Evolutionary conservation across 2,888 invertebrate species (phyloP), one percentile per base, ranked within the genome.

Genomic region (Drosophila demipolita): DNA sequence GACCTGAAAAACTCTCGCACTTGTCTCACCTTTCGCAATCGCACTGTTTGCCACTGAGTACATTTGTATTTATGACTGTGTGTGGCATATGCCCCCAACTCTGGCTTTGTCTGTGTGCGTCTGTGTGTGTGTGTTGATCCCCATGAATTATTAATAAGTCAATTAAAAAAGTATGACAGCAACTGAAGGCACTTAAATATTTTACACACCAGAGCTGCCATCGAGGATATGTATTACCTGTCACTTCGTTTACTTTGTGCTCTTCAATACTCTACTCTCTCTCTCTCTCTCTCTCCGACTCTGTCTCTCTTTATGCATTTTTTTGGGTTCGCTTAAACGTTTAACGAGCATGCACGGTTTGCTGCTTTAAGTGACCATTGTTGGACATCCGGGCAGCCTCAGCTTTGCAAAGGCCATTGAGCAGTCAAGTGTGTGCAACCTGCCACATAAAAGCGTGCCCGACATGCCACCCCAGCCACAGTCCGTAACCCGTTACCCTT

Each of bases 71-170:
- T 87, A 84, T 84, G 84, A 80, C 71, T 63, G 48, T 66, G 50
- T 67, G 60, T 42, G 57, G 62, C 58, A 53, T 42, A 40, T 62
- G 52, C 53, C 12, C 29, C 8, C 50, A 11, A 54, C 17, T 29
- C 11, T 29, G 42, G 23, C 32, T 12, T 12, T 29, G 7, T 17
- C 17, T 17, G 17, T 38, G 7, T 45, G 4, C 20, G 35, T 45
- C 33, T 17, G 40, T 29, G n/a, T 20, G 23, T 73, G 45, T 64
- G n/a, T 64, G 58, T 63, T 48, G 71, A 67, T 67, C 58, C 54
- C 75, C 83, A 90, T 91, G 90, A 91, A 91, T 91, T 90, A 90
- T 88, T 90, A 82, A 91, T 90, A 89, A 91, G 88, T 90, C 91
- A 92, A 92, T 92, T 91, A 92, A 92, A 91, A 90, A 89, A 83